These are phyloP conservation scores for Globodera ellingtonae DNA, from an alignment of 1,140 invertebrate species.

Conservation along the genomic window DNA sequence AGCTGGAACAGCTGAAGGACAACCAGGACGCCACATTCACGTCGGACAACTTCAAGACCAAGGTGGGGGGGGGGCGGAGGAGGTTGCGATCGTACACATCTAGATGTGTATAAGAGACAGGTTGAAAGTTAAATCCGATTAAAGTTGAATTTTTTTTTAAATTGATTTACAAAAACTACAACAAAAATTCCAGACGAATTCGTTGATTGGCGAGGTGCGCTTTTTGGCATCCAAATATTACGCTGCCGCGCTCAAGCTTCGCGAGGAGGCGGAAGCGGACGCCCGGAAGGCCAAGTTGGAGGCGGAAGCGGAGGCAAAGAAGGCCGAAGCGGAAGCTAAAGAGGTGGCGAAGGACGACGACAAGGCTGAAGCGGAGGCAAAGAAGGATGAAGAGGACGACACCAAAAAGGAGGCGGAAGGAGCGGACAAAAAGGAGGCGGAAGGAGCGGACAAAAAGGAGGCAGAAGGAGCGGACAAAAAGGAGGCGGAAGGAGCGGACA, in stretches of 20 bases:
- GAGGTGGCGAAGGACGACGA: conserved; percentile 66
- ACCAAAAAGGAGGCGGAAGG: neutral
- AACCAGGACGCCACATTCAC: conserved; percentile 66
- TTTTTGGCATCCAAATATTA: neutral
- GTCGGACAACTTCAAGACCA: conserved; percentile 65
- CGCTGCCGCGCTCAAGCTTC: neutral
- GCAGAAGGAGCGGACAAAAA: neutral
- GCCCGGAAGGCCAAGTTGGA: neutral
- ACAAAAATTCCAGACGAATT: neutral
- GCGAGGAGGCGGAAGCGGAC: neutral
- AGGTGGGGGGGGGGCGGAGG: conserved; percentile 8
- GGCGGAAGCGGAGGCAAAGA: neutral
- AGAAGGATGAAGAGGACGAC: conserved; percentile 77
- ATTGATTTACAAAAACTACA: neutral
- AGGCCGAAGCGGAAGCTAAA: neutral
- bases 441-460: neutral
- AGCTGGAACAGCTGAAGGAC: conserved; percentile 64
- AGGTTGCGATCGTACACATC: neutral
- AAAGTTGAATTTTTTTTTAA: neutral
- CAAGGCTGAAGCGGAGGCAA: conserved; percentile 74
- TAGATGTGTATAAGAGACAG: too few species aligned
- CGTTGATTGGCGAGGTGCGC: neutral
- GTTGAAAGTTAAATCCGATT: too few species aligned
- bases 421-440: neutral
- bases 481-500: neutral